These are phyloP conservation scores for Calameuta pallipes DNA, from an alignment of 2,888 invertebrate genomes.

Conservation along the genomic window DNA sequence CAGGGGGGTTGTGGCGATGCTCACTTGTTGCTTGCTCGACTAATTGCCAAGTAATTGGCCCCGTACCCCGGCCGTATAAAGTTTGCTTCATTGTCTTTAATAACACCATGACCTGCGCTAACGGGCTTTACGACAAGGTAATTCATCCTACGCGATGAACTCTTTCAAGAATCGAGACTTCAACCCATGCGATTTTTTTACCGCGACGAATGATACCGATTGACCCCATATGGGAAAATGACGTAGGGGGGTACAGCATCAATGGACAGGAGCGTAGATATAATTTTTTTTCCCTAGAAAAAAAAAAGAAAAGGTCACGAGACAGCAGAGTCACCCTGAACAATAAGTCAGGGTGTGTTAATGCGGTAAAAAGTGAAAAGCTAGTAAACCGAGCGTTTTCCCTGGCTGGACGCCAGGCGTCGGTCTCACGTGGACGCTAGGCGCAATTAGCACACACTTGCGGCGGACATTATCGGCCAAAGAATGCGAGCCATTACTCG, in stretches of 20 bases:
- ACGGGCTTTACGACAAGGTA: constrained; percentile 32
- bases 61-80: constrained; percentile 60
- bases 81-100: constrained; percentile 66
- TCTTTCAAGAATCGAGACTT: neutral
- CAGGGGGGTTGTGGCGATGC: constrained; percentile 55
- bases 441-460: constrained; percentile 16
- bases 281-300: neutral
- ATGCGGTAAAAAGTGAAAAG: neutral
- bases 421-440: neutral
- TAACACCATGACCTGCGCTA: constrained; percentile 63
- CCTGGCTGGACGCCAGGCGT: constrained; percentile 2
- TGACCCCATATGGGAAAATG: neutral
- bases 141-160: neutral
- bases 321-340: neutral
- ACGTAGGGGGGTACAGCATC: neutral
- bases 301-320: neutral
- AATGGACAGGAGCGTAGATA: neutral
- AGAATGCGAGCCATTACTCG: constrained; percentile 35
- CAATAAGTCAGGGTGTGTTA: neutral
- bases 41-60: constrained; percentile 67
- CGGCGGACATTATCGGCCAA: constrained; percentile 27
- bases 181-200: neutral
- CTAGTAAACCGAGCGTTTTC: neutral
- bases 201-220: neutral
- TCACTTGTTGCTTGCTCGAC: constrained; percentile 64